phyloP scores from a whole-genome alignment of 2,797 vertebrate genomes.

The Buceros bicornis region DNA sequence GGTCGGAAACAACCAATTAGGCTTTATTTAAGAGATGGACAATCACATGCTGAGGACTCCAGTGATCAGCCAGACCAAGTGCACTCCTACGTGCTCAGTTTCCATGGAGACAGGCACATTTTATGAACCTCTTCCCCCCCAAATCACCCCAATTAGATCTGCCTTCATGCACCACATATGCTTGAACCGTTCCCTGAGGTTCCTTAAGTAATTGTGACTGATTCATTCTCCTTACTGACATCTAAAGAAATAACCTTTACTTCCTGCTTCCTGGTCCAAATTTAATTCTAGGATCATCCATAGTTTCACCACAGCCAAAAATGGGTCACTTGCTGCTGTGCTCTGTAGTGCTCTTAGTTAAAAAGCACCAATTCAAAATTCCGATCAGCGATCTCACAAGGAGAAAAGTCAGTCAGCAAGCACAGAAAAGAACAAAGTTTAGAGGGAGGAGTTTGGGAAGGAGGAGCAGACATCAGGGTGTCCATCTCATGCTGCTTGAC shows the following conservation, averaged over 20 bases:
- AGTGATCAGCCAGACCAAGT: conserved; percentile 20
- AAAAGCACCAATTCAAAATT: background rate
- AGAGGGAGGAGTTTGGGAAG: background rate
- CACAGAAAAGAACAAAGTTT: background rate
- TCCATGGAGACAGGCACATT: background rate
- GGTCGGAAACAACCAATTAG: background rate
- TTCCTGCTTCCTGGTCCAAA: background rate
- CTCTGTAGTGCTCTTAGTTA: background rate
- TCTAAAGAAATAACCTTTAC: conserved; percentile 28
- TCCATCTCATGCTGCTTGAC: background rate
- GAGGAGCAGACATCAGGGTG: background rate
- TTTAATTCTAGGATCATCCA: background rate
- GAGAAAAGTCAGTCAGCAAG: background rate
- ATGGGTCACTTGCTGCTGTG: background rate
- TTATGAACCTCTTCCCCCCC: background rate
- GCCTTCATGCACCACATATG: conserved; percentile 25
- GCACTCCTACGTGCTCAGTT: background rate
- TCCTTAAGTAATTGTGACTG: conserved; percentile 44
- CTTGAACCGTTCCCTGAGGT: conserved; percentile 12
- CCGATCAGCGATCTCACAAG: background rate
- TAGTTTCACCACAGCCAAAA: background rate
- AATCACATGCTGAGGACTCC: background rate
- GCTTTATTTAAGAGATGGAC: conserved; percentile 10
- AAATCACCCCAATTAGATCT: conserved; percentile 52
- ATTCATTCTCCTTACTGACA: conserved; percentile 51